phyloP scores from a whole-genome alignment of 2,113 vertebrate species.

The Mirza zaza region DNA sequence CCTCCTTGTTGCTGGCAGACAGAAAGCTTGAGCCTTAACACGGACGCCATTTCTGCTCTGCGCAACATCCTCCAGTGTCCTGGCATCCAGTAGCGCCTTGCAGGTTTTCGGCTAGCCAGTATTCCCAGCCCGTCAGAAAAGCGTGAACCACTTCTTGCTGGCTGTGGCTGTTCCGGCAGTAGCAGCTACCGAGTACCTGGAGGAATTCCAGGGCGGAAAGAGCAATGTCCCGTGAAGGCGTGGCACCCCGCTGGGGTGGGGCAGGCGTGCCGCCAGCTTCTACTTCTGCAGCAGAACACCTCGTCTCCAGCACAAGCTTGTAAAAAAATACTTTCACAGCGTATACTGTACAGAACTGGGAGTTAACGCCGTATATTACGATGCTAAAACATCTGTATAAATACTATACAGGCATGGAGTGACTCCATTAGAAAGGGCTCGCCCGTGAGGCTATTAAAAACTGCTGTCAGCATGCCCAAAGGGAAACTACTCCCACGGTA shows the following conservation, averaged over 20 bases:
- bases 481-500: not conserved
- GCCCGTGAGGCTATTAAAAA: not conserved
- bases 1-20: not conserved
- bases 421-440: slow-evolving; percentile 74
- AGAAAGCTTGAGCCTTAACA: not conserved
- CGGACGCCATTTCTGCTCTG: not conserved
- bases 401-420: slow-evolving; percentile 86
- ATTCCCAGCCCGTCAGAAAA: not conserved
- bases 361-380: slow-evolving; percentile 70
- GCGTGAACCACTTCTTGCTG: not conserved
- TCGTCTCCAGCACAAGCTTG: slow-evolving; percentile 77
- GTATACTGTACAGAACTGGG: slow-evolving; percentile 81
- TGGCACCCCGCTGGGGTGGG: not conserved
- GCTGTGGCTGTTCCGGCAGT: not conserved
- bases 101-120: not conserved
- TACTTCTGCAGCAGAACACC: slow-evolving; percentile 56
- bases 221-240: not conserved
- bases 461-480: slow-evolving; percentile 35
- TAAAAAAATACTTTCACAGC: slow-evolving; percentile 88
- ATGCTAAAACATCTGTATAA: slow-evolving; percentile 86
- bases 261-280: not conserved
- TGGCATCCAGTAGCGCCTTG: not conserved
- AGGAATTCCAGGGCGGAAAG: not conserved
- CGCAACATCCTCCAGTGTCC: not conserved
- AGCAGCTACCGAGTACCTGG: not conserved